phyloP scores from a whole-genome alignment of 2,888 invertebrate genomes.

The Synergus gifuensis region DNA sequence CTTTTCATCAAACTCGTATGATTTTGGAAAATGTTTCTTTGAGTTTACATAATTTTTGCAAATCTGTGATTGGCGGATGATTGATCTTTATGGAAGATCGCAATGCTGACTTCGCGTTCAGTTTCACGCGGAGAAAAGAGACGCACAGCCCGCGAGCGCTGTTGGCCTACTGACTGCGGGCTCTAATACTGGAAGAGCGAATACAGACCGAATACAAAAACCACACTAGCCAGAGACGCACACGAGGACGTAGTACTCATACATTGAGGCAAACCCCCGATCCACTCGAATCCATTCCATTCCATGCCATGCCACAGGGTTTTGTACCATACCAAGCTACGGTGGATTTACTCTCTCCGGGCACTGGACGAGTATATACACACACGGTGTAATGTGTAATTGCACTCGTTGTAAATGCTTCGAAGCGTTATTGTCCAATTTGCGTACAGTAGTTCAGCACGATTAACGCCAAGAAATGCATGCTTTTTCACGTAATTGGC shows the following conservation, averaged over 20 bases:
- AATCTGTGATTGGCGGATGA: slow-evolving; percentile 7
- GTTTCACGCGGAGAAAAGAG: slow-evolving; percentile 63
- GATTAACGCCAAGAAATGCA: slow-evolving; percentile 31
- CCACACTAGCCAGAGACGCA: slow-evolving; percentile 40
- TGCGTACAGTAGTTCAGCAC: slow-evolving; percentile 14
- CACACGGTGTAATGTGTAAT: slow-evolving; percentile 34
- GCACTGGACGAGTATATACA: slow-evolving; percentile 6
- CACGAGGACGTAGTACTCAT: slow-evolving; percentile 40
- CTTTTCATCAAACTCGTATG: background rate
- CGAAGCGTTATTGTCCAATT: slow-evolving; percentile 34
- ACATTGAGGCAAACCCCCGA: slow-evolving; percentile 1
- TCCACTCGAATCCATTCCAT: slow-evolving; percentile 52
- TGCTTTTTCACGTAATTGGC: background rate
- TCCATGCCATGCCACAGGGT: slow-evolving; percentile 59
- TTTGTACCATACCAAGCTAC: slow-evolving; percentile 35
- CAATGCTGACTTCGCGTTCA: slow-evolving; percentile 20
- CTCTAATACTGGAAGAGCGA: slow-evolving; percentile 62
- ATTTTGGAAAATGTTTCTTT: background rate
- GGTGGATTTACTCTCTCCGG: slow-evolving; percentile 56
- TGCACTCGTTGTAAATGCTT: slow-evolving; percentile 22
- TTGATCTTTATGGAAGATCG: slow-evolving; percentile 45
- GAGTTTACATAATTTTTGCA: slow-evolving; percentile 37
- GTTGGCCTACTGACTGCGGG: slow-evolving; percentile 77
- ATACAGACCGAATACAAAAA: slow-evolving; percentile 48
- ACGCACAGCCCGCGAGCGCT: slow-evolving; percentile 72